Conservation (phyloP, 2,797 vertebrate genomes). For the Sciaenops ocellatus region DNA sequence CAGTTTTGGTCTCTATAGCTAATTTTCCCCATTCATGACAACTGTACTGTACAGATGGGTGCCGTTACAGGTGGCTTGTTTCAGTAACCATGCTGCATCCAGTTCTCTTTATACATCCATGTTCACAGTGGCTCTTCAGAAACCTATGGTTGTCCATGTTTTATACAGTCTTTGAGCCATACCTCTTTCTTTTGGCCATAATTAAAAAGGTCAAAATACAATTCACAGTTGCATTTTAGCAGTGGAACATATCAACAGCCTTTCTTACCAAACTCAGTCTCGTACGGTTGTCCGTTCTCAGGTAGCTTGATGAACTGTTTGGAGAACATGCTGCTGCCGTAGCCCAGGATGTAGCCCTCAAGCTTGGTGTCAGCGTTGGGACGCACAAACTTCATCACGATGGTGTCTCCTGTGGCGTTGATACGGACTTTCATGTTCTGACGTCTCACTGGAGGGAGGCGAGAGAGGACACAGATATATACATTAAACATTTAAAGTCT, state of each 20-base stretch:
- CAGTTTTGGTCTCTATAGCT: no score
- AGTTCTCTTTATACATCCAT: no score
- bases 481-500: background rate
- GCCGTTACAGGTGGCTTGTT: no score
- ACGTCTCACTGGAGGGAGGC: slow-evolving; percentile 86
- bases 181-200: background rate
- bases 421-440: slow-evolving; percentile 94
- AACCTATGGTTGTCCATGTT: no score
- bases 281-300: slow-evolving; percentile 88
- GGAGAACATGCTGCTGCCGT: slow-evolving; percentile 93
- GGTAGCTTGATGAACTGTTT: slow-evolving; percentile 95
- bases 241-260: background rate
- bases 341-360: slow-evolving; percentile 96
- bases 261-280: slow-evolving; percentile 93
- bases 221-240: slow-evolving; percentile 13
- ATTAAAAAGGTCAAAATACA: slow-evolving; percentile 17
- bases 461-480: slow-evolving; percentile 1
- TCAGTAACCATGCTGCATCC: no score
- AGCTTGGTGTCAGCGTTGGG: slow-evolving; percentile 88
- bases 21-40: no score
- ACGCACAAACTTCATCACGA: slow-evolving; percentile 92
- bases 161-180: no score
- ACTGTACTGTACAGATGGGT: no score
- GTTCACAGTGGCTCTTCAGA: no score
- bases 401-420: slow-evolving; percentile 93